These are phyloP conservation scores for Gnatocerus cornutus DNA, from an alignment of 2,888 invertebrate genomes.

Conservation along the genomic window DNA sequence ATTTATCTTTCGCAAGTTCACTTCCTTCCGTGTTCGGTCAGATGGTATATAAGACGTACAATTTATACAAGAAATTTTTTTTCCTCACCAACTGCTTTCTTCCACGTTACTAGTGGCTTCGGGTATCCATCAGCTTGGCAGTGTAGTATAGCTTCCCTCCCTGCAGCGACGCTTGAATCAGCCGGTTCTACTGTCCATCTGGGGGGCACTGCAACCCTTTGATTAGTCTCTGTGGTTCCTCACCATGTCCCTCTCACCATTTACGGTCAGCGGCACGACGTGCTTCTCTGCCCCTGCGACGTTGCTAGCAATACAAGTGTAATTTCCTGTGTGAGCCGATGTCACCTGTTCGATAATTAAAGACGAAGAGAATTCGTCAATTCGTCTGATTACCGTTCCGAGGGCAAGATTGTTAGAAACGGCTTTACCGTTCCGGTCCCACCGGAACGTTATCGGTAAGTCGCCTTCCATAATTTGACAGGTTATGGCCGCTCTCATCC, in stretches of 20 bases:
- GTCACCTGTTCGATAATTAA: conserved; percentile 90
- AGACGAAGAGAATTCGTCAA: conserved; percentile 90
- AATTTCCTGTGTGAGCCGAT: conserved; percentile 90
- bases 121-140: conserved; percentile 96
- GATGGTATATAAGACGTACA: too few relatives aligned
- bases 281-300: conserved; percentile 86
- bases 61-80: background rate
- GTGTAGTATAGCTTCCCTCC: conserved; percentile 87
- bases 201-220: conserved; percentile 82
- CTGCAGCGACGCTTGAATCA: conserved; percentile 87
- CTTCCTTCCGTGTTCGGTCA: too few relatives aligned
- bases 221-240: background rate
- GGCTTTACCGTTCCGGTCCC: conserved; percentile 91
- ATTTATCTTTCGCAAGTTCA: too few relatives aligned
- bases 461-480: conserved; percentile 95
- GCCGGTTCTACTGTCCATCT: conserved; percentile 91
- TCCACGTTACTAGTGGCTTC: conserved; percentile 90
- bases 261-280: conserved; percentile 86
- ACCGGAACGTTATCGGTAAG: conserved; percentile 91
- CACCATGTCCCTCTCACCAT: conserved; percentile 74
- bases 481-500: conserved; percentile 91
- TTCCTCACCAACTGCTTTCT: conserved; percentile 85
- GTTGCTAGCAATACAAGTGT: conserved; percentile 93
- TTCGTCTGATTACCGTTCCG: conserved; percentile 75
- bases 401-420: conserved; percentile 72